These are phyloP conservation scores for Hyles euphorbiae DNA, from an alignment of 1,140 invertebrate species.

Conservation along the genomic window DNA sequence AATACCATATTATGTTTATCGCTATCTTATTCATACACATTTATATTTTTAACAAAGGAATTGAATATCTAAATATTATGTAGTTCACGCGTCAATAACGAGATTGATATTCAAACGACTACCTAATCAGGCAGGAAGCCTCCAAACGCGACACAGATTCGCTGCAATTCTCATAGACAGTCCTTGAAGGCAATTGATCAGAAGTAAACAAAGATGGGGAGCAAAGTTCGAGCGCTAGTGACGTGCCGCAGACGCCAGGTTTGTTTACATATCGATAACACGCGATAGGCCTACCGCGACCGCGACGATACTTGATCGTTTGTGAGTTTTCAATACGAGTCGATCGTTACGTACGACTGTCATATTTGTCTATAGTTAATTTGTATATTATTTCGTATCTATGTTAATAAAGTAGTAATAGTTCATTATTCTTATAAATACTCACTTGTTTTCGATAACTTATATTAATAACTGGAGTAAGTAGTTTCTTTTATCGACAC, in stretches of 20 bases:
- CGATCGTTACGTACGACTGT: neutral
- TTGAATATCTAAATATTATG: too few species aligned
- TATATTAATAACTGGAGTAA: too few species aligned
- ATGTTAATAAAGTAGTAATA: neutral
- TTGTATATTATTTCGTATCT: neutral
- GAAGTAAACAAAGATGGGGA: conserved; percentile 17
- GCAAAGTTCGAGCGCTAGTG: conserved; percentile 22
- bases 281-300: neutral
- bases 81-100: too few species aligned
- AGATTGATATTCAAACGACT: neutral
- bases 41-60: too few species aligned
- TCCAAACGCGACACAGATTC: too few species aligned
- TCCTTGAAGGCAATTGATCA: conserved; percentile 10
- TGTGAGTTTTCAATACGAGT: neutral
- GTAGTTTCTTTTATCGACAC: too few species aligned
- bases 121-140: conserved; percentile 5
- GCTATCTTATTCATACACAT: too few species aligned
- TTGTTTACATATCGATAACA: conserved; percentile 27
- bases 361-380: conserved; percentile 2
- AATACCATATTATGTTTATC: too few species aligned
- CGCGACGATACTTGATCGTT: neutral
- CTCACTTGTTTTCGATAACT: too few species aligned
- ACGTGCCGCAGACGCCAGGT: conserved; percentile 7
- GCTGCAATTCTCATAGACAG: conserved; percentile 1
- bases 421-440: neutral